Evolutionary conservation across 1,140 invertebrate genomes (phyloP), one percentile per base, ranked within the genome.

Genomic region (Thaumatotibia leucotreta): DNA sequence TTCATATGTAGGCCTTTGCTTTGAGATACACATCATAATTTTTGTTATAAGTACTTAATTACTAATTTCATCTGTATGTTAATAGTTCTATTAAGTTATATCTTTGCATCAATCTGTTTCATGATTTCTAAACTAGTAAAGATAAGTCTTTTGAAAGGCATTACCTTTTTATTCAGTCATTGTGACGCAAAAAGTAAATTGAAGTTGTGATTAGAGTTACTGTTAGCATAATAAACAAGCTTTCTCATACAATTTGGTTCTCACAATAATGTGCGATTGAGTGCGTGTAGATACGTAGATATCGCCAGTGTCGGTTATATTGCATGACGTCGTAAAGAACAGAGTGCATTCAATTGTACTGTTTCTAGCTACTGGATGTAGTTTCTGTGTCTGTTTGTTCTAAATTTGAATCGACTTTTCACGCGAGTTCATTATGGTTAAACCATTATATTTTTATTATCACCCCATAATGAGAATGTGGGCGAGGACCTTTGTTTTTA

Each of bases 151-250:
- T 80, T 77, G 72, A 83, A 73, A 83, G 49, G 79, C 78, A 78
- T 79, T 75, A 74, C 68, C 71, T 71, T 67, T 68, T 66, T 70
- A 79, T 65, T 69, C 74, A 75, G 69, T 72, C 70, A 73, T 72
- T 74, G 69, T 73, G 66, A 75, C 58, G 77, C 70, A 89, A 89
- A 89, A 88, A 86, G 71, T 84, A 81, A 88, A 87, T 86, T 84
- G 76, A 78, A 82, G 62, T 81, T 67, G 72, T 81, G 77, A 86
- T 82, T 82, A 82, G 64, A 77, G 65, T 61, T 11, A 72, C 63
- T 68, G 66, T 78, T 81, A 82, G 65, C 69, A 75, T 79, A 77
- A 73, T 80, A 75, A 78, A 79, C 68, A 79, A 76, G 68, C 72
- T 77, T 84, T 83, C 82, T 77, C 79, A 78, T 70, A 79, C 62